A percentile compares a stretch with the other conserved stretches of the same genome.
Evolutionary conservation across 1,140 invertebrate species (phyloP).

Genomic region (Idris sp.): DNA sequence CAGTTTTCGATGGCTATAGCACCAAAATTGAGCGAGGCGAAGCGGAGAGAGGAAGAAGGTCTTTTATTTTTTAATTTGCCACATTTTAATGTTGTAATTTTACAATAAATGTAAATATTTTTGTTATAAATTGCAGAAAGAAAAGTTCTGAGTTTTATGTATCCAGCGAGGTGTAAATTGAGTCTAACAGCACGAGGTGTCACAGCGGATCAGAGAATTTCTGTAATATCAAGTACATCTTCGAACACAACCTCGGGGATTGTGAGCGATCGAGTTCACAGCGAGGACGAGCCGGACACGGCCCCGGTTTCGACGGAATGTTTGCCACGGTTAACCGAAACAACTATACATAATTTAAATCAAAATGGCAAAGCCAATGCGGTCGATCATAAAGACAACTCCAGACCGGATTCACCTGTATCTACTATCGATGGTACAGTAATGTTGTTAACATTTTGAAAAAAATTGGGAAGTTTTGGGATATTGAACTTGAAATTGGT

Average conservation of each 20-base stretch:
- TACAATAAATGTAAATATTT: too few relatives aligned
- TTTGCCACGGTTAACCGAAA: constrained; percentile 71
- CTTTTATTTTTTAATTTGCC: too few relatives aligned
- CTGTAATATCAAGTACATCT: constrained; percentile 93
- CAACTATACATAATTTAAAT: constrained; percentile 46
- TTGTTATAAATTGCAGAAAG: too few relatives aligned
- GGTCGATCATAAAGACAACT: constrained; percentile 54
- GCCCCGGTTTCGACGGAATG: constrained; percentile 78
- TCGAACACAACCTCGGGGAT: constrained; percentile 97
- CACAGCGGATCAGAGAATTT: constrained; percentile 89
- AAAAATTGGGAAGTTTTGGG: too few relatives aligned
- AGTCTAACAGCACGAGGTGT: constrained; percentile 81
- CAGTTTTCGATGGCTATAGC: constrained; percentile 96
- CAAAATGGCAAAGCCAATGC: constrained; percentile 59
- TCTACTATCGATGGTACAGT: constrained; percentile 68
- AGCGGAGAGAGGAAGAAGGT: constrained; percentile 87
- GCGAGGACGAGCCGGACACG: constrained; percentile 92
- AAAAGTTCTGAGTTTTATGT: constrained; percentile 81
- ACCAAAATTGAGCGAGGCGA: constrained; percentile 87
- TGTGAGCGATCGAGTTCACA: constrained; percentile 95
- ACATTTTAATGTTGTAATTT: too few relatives aligned
- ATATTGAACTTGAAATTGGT: constrained; percentile 4
- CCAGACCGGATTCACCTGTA: constrained; percentile 67
- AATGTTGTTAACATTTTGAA: too few relatives aligned
- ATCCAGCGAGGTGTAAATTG: constrained; percentile 80